Percentiles rank a stretch among this genome's conserved stretches.
Conservation (phyloP, 2,888 invertebrate species). For the Pseudoips prasinana region DNA sequence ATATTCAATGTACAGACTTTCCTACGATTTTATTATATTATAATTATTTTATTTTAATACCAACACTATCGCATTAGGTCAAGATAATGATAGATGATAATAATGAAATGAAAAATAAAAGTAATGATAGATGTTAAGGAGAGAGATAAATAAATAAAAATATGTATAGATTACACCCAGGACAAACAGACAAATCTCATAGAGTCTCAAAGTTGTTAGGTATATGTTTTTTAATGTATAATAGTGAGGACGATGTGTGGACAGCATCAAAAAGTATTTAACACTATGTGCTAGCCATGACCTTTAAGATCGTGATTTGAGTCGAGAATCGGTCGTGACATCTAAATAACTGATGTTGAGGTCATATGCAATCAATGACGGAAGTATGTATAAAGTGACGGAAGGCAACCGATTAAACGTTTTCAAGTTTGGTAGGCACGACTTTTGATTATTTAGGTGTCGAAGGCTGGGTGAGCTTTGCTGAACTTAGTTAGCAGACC, state of each 20-base stretch:
- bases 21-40: too few species aligned
- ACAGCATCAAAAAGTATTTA: slow-evolving; percentile 43
- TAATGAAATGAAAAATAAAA: too few species aligned
- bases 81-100: too few species aligned
- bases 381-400: slow-evolving; percentile 62
- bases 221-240: too few species aligned
- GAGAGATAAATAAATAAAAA: too few species aligned
- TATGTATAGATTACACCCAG: too few species aligned
- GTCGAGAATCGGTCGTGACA: slow-evolving; percentile 68
- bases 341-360: slow-evolving; percentile 69
- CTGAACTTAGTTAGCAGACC: slow-evolving; percentile 28
- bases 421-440: slow-evolving; percentile 46
- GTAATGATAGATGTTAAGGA: too few species aligned
- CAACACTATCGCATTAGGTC: too few species aligned
- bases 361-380: slow-evolving; percentile 71
- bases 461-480: slow-evolving; percentile 38
- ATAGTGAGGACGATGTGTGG: slow-evolving; percentile 31
- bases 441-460: slow-evolving; percentile 35
- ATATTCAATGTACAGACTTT: too few species aligned
- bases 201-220: too few species aligned
- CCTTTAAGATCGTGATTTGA: slow-evolving; percentile 70
- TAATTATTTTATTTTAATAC: too few species aligned
- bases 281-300: slow-evolving; percentile 60
- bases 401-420: slow-evolving; percentile 56
- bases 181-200: too few species aligned